Base-by-base conservation (phyloP, 2,888 invertebrate species). In the Erebia palarica region DNA sequence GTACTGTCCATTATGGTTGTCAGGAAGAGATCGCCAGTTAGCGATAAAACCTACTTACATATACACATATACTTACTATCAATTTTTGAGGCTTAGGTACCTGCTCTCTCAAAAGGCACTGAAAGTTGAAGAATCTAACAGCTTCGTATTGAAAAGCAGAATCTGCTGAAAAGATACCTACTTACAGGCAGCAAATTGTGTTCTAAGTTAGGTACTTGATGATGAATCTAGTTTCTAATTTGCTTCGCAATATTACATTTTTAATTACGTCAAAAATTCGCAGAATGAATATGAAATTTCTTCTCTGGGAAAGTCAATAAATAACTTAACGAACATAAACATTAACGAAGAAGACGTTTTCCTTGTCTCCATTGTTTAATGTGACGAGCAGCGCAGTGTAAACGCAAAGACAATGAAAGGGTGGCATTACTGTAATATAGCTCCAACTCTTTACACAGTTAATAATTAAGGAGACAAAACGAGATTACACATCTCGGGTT, bases 381-480 rank as follows among this genome's bases (percentile, higher is more conserved):
- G 71, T 71, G 73, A 71, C 63, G 74, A 74, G 70, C 59, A 53
- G 53, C 59, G 59, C 70, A 73, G 61, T 69, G 70, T 67, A 75
- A 79, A 79, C 80, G 78, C 79, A 77, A 82, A 86, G 88, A 86
- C 83, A 86, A 84, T 77, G 71, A 80, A 81, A 78, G 81, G 81
- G 77, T 79, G 78, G 77, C 73, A 69, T 74, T 68, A 73, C 71
- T 68, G 57, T 51, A 63, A 68, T 65, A 73, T 72, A 68, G 72
- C 65, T 74, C 77, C 78, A 91, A 91, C 92, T 92, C 92, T 90
- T 92, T 92, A 84, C 85, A 86, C 87, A 87, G 85, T 91, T 87
- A 91, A 92, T 91, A 86, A 90, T 92, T 88, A 87, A 88, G 84
- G 78, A 82, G 83, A 80, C 81, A 53, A 68, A 53, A 68, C 61